Evolutionary conservation across 2,888 invertebrate genomes (phyloP), one percentile per base, ranked within the genome.

Genomic region (Tenthredo scrophulariae): DNA sequence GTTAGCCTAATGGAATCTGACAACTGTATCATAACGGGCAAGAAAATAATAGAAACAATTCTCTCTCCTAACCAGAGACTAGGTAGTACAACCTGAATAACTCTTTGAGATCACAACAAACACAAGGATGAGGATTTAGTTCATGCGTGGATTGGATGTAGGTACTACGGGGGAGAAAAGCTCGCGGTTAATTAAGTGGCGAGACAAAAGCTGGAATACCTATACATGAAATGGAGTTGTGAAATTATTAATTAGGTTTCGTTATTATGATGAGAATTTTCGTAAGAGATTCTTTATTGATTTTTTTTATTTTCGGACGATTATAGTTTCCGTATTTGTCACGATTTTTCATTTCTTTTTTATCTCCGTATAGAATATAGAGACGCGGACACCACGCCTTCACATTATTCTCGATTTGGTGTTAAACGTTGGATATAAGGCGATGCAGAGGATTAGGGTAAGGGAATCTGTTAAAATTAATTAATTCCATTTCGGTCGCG

Each of bases 1-100:
- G 87, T 88, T 86, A 85, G 70, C 82, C 87, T 88, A 88, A 90
- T 89, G 87, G 88, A 88, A 89, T 87, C 87, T 84, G 54, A 75
- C 82, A 75, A 84, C 75, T 46, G 86, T 85, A 85, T 87, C 74
- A 86, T 86, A 89, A 89, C 88, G 84, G 84, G 65, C 70, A 70
- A 15, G 33, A 84, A 86, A 88, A 88, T 89, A 88, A 89, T 90
- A 87, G 87, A 86, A 86, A 72, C 83, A 67, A 72, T 70, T 72
- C 40, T 84, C 54, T 85, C 80, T 85, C 4, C 75, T 54, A 54
- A 58, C 46, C 84, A 62, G 84, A 84, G 46, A 46, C 46, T 46
- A 15, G 15, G 46, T 85, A 46, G 72, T 82, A 74, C 84, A 65
- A 75, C 74, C 43, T 58, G 46, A 26, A 70, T 74, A 82, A 58